Conservation (phyloP, 2,888 invertebrate species). For the Cephus nigrinus region DNA sequence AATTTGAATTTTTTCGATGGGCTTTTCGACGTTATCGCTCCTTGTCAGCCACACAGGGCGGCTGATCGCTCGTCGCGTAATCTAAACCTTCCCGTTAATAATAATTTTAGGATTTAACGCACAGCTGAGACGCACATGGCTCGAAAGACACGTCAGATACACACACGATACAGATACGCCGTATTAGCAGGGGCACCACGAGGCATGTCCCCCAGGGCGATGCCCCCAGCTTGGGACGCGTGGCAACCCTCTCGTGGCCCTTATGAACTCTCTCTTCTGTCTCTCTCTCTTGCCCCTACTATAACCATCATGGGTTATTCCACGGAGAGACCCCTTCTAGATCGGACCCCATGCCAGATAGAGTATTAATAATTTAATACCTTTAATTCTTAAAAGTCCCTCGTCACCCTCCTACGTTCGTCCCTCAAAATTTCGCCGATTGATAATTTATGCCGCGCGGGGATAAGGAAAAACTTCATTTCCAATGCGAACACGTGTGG, state of each 20-base stretch:
- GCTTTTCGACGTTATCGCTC: neutral
- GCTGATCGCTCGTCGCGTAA: neutral
- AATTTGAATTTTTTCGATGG: neutral
- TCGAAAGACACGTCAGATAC: slow-evolving; percentile 38
- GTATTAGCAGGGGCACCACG: slow-evolving; percentile 16
- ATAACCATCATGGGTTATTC: neutral
- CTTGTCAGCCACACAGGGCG: neutral
- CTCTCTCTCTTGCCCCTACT: slow-evolving; percentile 9
- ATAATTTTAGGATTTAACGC: slow-evolving; percentile 53
- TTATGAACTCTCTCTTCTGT: slow-evolving; percentile 13
- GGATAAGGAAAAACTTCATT: neutral
- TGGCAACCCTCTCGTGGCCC: slow-evolving; percentile 26
- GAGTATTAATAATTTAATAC: slow-evolving; percentile 55
- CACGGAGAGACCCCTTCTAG: slow-evolving; percentile 4
- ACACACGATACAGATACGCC: slow-evolving; percentile 24
- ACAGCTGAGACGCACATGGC: slow-evolving; percentile 57
- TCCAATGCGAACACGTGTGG: neutral
- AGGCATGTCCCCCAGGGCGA: slow-evolving; percentile 37
- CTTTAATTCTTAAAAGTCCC: slow-evolving; percentile 41
- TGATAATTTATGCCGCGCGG: slow-evolving; percentile 8
- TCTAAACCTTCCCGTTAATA: slow-evolving; percentile 6
- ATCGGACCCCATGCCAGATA: slow-evolving; percentile 22
- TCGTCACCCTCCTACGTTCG: neutral
- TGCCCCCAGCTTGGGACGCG: slow-evolving; percentile 26
- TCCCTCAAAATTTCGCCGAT: neutral